phyloP scores from a whole-genome alignment of 2,888 invertebrate genomes.

The Eumerus sabulonum region DNA sequence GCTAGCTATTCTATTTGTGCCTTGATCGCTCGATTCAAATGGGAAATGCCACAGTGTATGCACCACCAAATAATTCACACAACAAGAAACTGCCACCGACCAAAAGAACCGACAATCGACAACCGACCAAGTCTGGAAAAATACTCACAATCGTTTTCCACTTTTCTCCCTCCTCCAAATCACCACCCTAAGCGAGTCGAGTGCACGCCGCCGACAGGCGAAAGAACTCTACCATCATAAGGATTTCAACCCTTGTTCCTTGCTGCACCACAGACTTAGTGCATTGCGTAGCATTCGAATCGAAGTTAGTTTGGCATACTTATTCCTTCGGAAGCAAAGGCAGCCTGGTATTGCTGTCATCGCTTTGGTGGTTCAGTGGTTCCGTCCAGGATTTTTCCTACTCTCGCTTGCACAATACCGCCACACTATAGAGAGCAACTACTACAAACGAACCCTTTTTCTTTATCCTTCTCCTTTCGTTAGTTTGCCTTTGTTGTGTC shows the following conservation, averaged over 20 bases:
- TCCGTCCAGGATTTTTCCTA: slow-evolving; percentile 5
- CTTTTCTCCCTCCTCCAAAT: not conserved
- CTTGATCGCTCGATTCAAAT: slow-evolving; percentile 32
- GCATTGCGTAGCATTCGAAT: slow-evolving; percentile 67
- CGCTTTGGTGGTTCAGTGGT: slow-evolving; percentile 54
- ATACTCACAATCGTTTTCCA: not conserved
- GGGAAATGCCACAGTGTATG: slow-evolving; percentile 61
- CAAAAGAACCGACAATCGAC: not conserved
- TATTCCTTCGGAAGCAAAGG: slow-evolving; percentile 34
- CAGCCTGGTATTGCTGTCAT: slow-evolving; percentile 29
- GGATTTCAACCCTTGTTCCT: slow-evolving; percentile 38
- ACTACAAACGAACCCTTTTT: too few species aligned
- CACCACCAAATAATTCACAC: slow-evolving; percentile 67
- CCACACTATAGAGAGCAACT: too few species aligned
- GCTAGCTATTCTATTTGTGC: slow-evolving; percentile 20
- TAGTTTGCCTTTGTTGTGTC: not conserved
- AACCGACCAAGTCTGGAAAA: slow-evolving; percentile 13
- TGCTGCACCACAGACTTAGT: slow-evolving; percentile 56
- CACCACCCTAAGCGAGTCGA: not conserved
- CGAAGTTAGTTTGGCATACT: slow-evolving; percentile 57
- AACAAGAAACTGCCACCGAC: slow-evolving; percentile 34
- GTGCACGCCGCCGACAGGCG: too few species aligned
- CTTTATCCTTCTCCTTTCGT: too few species aligned
- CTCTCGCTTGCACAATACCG: too few species aligned
- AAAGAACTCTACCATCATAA: slow-evolving; percentile 6